These are phyloP conservation scores for Ardeotis arabs DNA, from an alignment of 2,113 vertebrate genomes.

Conservation along the genomic window DNA sequence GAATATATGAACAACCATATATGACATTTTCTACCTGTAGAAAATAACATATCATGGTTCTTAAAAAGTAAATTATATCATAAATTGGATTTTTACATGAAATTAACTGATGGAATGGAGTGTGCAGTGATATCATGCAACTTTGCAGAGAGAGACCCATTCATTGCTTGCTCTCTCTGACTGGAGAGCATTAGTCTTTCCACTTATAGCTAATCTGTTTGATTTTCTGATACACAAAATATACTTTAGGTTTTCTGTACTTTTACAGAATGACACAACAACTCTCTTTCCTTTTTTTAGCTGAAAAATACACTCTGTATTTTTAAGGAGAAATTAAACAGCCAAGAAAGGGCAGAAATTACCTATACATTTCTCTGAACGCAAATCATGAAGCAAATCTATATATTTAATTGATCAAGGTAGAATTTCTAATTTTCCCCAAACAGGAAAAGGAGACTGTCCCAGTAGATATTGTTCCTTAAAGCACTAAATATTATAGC, in stretches of 20 bases:
- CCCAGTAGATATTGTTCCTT: background rate
- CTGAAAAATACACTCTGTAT: background rate
- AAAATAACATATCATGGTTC: background rate
- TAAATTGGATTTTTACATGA: background rate
- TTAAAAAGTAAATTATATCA: background rate
- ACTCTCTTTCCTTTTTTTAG: background rate
- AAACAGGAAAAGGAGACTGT: background rate
- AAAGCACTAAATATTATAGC: background rate
- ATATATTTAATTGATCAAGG: background rate
- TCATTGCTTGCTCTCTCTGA: background rate
- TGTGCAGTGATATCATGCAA: rapidly evolving
- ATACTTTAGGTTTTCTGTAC: background rate
- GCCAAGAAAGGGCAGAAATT: background rate
- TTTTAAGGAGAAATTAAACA: background rate
- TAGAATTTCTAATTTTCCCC: background rate
- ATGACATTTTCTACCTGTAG: background rate
- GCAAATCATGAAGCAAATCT: background rate
- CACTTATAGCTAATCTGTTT: background rate
- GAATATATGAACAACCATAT: background rate
- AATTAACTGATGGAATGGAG: background rate
- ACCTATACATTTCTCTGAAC: background rate
- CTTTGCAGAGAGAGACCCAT: background rate
- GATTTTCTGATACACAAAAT: background rate
- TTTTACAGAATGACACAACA: background rate
- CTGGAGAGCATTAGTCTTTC: background rate